Conservation (phyloP, 2,888 invertebrate genomes). For the Athripsodes cinereus region DNA sequence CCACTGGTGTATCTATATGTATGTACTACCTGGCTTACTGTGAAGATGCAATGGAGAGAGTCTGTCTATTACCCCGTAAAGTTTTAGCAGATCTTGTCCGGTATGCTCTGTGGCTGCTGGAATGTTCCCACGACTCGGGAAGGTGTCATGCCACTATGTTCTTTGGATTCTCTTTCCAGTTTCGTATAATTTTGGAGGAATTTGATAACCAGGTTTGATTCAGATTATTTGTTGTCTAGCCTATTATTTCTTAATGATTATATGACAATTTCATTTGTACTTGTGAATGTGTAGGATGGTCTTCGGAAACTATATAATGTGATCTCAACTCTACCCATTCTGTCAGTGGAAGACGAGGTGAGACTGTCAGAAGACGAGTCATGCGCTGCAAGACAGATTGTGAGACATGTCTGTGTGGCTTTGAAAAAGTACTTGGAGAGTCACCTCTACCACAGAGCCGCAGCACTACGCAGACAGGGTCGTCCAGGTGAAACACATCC, state of each 20-base stretch:
- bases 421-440: slow-evolving; percentile 83
- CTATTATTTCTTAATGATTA: no score
- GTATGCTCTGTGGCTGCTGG: slow-evolving; percentile 91
- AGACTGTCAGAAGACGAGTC: slow-evolving; percentile 62
- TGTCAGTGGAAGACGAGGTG: slow-evolving; percentile 63
- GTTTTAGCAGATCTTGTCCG: slow-evolving; percentile 72
- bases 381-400: slow-evolving; percentile 74
- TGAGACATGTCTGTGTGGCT: slow-evolving; percentile 75
- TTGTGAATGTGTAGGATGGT: slow-evolving; percentile 80
- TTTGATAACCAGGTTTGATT: slow-evolving; percentile 67
- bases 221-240: no score
- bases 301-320: slow-evolving; percentile 91
- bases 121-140: slow-evolving; percentile 96
- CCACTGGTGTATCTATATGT: slow-evolving; percentile 94
- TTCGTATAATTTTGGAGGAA: slow-evolving; percentile 86
- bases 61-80: slow-evolving; percentile 77
- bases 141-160: slow-evolving; percentile 98
- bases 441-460: slow-evolving; percentile 57
- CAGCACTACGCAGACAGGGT: slow-evolving; percentile 41
- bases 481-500: slow-evolving; percentile 39
- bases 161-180: slow-evolving; percentile 91
- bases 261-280: no score
- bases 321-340: slow-evolving; percentile 79
- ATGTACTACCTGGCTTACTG: slow-evolving; percentile 95
- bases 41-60: slow-evolving; percentile 96